phyloP scores from a whole-genome alignment of 2,113 vertebrate genomes.

The Paedocypris sp. region DNA sequence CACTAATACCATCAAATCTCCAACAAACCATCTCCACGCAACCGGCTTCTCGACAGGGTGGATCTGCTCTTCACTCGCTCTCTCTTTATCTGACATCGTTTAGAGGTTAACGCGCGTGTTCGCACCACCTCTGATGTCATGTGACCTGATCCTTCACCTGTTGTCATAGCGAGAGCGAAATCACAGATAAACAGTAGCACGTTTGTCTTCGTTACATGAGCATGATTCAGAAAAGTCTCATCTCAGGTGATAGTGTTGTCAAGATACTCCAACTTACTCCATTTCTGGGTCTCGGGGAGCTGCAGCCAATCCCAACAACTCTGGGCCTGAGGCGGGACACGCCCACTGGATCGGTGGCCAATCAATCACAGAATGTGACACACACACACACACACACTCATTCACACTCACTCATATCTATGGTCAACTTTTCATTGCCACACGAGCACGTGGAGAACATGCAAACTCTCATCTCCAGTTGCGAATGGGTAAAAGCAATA shows the following conservation, averaged over 20 bases:
- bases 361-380: too few relatives aligned
- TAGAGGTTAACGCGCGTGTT: slow-evolving; percentile 36
- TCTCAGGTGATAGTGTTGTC: neutral
- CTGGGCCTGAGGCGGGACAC: too few relatives aligned
- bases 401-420: too few relatives aligned
- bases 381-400: too few relatives aligned
- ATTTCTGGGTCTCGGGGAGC: too few relatives aligned
- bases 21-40: slow-evolving; percentile 41
- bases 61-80: slow-evolving; percentile 27
- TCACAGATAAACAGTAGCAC: slow-evolving; percentile 40
- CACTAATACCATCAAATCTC: slow-evolving; percentile 56
- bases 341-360: too few relatives aligned
- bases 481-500: too few relatives aligned
- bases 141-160: slow-evolving; percentile 40
- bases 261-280: too few relatives aligned
- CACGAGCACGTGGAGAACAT: too few relatives aligned
- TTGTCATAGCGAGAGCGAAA: slow-evolving; percentile 50
- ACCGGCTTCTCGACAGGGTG: slow-evolving; percentile 32
- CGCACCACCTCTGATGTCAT: slow-evolving; percentile 54
- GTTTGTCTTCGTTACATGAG: slow-evolving; percentile 5
- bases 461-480: too few relatives aligned
- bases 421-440: too few relatives aligned
- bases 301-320: too few relatives aligned
- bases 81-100: slow-evolving; percentile 47
- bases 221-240: neutral